Conservation (phyloP, 1,140 invertebrate species). For the Drosophila varians region DNA sequence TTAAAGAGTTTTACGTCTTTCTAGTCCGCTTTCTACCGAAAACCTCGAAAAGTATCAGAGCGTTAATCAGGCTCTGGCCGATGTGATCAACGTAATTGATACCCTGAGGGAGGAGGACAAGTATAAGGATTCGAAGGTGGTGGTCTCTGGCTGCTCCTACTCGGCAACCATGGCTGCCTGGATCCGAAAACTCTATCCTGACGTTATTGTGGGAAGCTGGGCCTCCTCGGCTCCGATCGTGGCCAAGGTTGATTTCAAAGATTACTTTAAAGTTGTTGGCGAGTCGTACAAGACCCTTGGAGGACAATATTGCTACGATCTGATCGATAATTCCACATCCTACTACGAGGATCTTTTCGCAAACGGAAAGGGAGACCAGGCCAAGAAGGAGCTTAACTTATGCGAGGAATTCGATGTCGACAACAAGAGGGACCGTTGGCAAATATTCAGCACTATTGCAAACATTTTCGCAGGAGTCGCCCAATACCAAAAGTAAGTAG, state of each 20-base stretch:
- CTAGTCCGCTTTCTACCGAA: slow-evolving; percentile 84
- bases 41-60: slow-evolving; percentile 88
- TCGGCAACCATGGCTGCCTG: slow-evolving; percentile 91
- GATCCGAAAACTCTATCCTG: slow-evolving; percentile 91
- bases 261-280: slow-evolving; percentile 69
- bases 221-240: slow-evolving; percentile 90
- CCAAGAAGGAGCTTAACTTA: slow-evolving; percentile 79
- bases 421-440: slow-evolving; percentile 66
- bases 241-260: slow-evolving; percentile 88
- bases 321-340: slow-evolving; percentile 85
- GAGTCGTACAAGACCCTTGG: slow-evolving; percentile 64
- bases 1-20: too few species aligned
- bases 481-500: slow-evolving; percentile 68
- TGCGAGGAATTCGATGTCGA: slow-evolving; percentile 61
- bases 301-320: slow-evolving; percentile 84
- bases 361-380: slow-evolving; percentile 37
- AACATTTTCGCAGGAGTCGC: slow-evolving; percentile 73
- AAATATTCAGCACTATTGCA: slow-evolving; percentile 71
- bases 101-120: slow-evolving; percentile 84
- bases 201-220: slow-evolving; percentile 87
- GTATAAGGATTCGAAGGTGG: slow-evolving; percentile 75
- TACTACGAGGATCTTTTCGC: slow-evolving; percentile 82
- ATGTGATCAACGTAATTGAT: slow-evolving; percentile 89
- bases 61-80: slow-evolving; percentile 91
- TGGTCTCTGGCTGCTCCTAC: slow-evolving; percentile 92